Base-by-base conservation (phyloP, 2,888 invertebrate genomes). In the Drosophila testacea region DNA sequence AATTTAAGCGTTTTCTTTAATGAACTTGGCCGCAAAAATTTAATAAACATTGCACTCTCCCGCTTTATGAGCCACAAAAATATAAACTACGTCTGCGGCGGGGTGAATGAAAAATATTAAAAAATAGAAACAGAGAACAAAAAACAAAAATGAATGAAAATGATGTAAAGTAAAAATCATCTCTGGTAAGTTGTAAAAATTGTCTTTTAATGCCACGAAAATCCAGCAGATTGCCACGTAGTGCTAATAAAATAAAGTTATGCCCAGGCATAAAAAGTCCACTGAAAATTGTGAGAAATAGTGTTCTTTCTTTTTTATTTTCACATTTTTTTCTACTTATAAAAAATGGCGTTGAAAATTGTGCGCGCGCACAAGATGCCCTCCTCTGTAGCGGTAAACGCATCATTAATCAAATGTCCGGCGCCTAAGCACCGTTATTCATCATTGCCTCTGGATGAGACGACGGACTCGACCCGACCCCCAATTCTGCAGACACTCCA, bases 181-280 rank as follows among this genome's bases (percentile, higher is more conserved):
- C 72, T 63, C 65, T 86, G 89, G 87, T 84, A 88, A 84, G 89
- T 88, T 80, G 77, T 85, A 89, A 88, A 87, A 87, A 87, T 87
- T 83, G 89, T 88, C 88, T 87, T 87, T 87, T 87, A 87, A 87
- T 87, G 89, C 90, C 73, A 64, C 70, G 70, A 77, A 89, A 87
- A 90, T 85, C 86, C 88, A 88, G 77, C 90, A 87, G 87, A 87
- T 89, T 87, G 90, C 90, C 87, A 89, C 86, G 88, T 85, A 86
- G 81, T 88, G 88, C 88, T 90, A 85, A 87, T 85, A 87, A 87
- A 86, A 86, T 89, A 86, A 89, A 89, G 86, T 89, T 89, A 89
- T 88, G 85, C 63, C 67, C 82, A 66, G 65, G 68, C 77, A 88
- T 81, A 89, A 89, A 85, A 80, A 68, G 70, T 51, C 59, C 57